Conservation (phyloP, 1,140 invertebrate species). For the Drosophila bocqueti region DNA sequence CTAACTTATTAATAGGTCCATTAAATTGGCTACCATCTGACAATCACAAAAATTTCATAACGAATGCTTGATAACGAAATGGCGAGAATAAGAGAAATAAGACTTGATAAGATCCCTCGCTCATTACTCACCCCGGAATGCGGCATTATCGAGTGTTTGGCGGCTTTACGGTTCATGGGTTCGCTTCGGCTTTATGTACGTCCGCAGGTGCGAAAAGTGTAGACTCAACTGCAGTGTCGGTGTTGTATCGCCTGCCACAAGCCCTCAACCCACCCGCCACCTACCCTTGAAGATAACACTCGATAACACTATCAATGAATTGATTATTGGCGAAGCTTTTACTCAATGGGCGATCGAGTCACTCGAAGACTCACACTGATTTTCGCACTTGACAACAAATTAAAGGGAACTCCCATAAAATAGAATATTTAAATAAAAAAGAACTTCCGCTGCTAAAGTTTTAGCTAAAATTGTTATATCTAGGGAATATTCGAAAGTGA, state of each 20-base stretch:
- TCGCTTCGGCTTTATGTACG: conserved; percentile 5
- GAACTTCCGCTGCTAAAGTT: not conserved
- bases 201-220: conserved; percentile 25
- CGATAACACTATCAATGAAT: conserved; percentile 70
- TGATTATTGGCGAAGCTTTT: conserved; percentile 55
- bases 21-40: conserved; percentile 14
- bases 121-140: conserved; percentile 41
- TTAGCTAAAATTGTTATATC: not conserved
- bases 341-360: conserved; percentile 23
- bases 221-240: conserved; percentile 29
- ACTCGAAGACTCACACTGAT: not conserved
- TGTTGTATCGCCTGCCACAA: conserved; percentile 1
- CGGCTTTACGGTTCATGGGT: not conserved
- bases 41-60: conserved; percentile 23
- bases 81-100: too few relatives aligned
- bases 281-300: conserved; percentile 26
- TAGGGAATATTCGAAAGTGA: not conserved
- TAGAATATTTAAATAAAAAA: not conserved
- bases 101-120: too few relatives aligned
- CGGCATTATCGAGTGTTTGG: conserved; percentile 29
- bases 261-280: not conserved
- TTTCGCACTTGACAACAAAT: not conserved
- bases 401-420: not conserved
- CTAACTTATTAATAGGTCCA: conserved; percentile 18
- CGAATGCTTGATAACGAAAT: not conserved